A percentile compares a stretch with the other conserved stretches of the same genome.
phyloP scores from a whole-genome alignment of 2,888 invertebrate genomes.

The Tetragonisca angustula region DNA sequence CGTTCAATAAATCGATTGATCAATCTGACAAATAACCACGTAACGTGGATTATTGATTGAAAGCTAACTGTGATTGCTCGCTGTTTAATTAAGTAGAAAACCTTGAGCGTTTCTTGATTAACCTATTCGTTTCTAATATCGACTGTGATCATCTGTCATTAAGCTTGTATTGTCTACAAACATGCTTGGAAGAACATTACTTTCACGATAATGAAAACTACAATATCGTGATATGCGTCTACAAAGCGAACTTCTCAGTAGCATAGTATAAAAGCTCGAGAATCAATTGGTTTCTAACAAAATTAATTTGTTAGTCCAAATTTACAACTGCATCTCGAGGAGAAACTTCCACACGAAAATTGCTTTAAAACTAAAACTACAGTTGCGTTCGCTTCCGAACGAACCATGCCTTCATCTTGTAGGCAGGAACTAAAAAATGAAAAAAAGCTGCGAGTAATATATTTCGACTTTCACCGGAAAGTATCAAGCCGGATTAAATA shows the following conservation, averaged over 20 bases:
- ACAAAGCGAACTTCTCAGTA: background rate
- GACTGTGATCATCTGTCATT: background rate
- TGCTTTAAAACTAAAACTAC: background rate
- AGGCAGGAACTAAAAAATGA: background rate
- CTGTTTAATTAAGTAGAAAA: slow-evolving; percentile 12
- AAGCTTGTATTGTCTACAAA: too few relatives aligned
- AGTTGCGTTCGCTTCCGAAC: background rate
- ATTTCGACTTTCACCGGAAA: background rate
- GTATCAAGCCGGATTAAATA: too few relatives aligned
- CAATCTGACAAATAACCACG: slow-evolving; percentile 23
- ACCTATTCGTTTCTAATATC: background rate
- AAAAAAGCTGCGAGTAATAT: background rate
- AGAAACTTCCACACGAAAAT: background rate
- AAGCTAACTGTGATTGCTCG: slow-evolving; percentile 1
- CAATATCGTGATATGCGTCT: background rate
- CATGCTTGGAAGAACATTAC: background rate
- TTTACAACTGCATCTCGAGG: background rate
- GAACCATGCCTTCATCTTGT: background rate
- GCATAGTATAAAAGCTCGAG: background rate
- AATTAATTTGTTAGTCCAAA: background rate
- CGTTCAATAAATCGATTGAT: slow-evolving; percentile 8
- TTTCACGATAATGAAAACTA: background rate
- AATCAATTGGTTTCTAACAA: background rate
- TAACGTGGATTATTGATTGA: slow-evolving; percentile 4
- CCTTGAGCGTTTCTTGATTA: slow-evolving; percentile 17